Conservation (phyloP, 2,113 vertebrate species). For the Rhabdornis inornatus region DNA sequence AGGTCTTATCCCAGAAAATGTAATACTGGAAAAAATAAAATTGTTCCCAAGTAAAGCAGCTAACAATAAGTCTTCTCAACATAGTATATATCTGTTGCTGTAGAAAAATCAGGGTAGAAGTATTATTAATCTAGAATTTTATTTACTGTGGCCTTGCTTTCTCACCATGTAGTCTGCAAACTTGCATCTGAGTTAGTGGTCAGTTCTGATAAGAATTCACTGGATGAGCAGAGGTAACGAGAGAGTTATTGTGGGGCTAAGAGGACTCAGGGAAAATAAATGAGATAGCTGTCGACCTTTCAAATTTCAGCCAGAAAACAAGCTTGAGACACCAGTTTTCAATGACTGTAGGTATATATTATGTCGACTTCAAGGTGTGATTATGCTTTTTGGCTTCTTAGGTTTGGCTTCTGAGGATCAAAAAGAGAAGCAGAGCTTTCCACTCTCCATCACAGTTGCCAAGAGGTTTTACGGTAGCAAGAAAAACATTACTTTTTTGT, state of each 20-base stretch:
- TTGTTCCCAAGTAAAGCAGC: not conserved
- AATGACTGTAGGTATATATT: not conserved
- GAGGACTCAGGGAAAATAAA: not conserved
- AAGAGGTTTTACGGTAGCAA: not conserved
- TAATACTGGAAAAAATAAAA: not conserved
- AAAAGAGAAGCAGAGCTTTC: not conserved
- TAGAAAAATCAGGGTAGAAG: not conserved
- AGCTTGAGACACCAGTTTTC: not conserved
- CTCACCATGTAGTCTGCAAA: not conserved
- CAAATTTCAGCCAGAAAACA: not conserved
- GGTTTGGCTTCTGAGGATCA: not conserved
- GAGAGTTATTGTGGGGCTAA: not conserved
- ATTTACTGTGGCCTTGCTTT: not conserved
- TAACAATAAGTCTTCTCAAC: not conserved
- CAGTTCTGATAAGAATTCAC: not conserved
- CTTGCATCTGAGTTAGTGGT: not conserved
- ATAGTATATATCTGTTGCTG: not conserved
- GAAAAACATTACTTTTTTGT: not conserved
- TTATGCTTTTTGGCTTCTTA: not conserved
- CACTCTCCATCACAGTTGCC: not conserved
- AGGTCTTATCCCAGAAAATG: not conserved
- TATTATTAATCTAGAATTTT: not conserved
- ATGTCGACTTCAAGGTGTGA: not conserved
- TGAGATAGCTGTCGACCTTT: not conserved
- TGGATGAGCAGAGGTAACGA: not conserved